Base-by-base conservation (phyloP, 2,888 invertebrate species). In the Athetis lepigone region DNA sequence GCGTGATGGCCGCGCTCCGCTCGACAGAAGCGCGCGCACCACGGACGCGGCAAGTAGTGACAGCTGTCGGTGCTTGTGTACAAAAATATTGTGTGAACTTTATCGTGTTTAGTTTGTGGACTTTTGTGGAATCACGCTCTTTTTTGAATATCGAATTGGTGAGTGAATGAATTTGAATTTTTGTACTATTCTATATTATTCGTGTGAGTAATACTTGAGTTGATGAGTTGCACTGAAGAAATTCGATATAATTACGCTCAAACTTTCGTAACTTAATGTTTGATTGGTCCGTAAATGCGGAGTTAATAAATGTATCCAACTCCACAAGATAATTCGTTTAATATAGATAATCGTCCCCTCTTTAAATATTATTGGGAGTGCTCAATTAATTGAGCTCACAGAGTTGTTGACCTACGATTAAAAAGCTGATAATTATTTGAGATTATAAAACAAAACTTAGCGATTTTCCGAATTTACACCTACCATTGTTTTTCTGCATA, bases 81-180 rank as follows among this genome's bases (percentile, higher is more conserved):
- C 70, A 40, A 63, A 37, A 58, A 62, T 61, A 56, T 50, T 65
- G 55, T 64, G 62, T 67, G 52, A 62, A 78, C 71, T 67, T 71
- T 67, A 64, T 76, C 79, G 79, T 80, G 79, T 70, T 62, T 68
- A 45, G 43, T 63, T 70, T 19, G 54, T 73, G 77, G 39, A 71
- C 77, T 64, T 75, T 64, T 51, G 54, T 72, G 77, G 25, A 42
- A 40, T n/a, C 36, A 9, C 27, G 27, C 16, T 11, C 11, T 58
- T 64, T 58, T 64, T 58, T 51, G 2, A 55, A 63, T 36, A 62
- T 21, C 33, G n/a, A 58, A 64, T 58, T 9, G 54, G 66, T 76
- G 23, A 71, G 77, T 55, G 33, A 33, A 29, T 29, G 29, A 29
- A 29, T 29, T 29, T 33, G 4, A 33, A 3, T 33, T 3, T 11